phyloP scores from a whole-genome alignment of 2,113 vertebrate species.

The Ameiurus melas region DNA sequence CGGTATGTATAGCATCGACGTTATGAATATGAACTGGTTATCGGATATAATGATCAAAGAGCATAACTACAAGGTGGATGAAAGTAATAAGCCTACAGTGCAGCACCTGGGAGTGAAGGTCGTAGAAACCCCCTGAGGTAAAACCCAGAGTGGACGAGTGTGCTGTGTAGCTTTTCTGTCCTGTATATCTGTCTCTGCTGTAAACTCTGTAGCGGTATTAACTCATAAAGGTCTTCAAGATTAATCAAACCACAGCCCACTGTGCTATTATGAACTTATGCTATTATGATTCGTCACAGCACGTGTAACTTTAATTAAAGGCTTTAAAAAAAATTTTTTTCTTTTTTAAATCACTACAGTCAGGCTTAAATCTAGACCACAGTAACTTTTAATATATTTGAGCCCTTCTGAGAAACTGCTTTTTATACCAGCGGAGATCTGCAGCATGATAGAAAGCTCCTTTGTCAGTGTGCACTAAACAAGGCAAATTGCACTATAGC shows the following conservation, averaged over 20 bases:
- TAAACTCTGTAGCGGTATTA: neutral
- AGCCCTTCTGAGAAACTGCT: neutral
- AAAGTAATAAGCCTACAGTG: neutral
- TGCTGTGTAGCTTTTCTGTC: neutral
- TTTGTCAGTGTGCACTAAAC: neutral
- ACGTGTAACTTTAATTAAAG: constrained; percentile 12
- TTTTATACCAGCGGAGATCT: constrained; percentile 1
- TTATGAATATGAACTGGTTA: neutral
- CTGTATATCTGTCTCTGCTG: neutral
- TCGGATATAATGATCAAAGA: neutral
- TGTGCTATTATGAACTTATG: constrained; percentile 2
- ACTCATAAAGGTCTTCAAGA: neutral
- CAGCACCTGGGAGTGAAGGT: neutral
- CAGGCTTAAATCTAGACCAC: neutral
- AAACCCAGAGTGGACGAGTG: neutral
- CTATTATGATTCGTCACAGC: neutral
- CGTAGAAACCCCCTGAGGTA: neutral
- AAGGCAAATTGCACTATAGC: neutral
- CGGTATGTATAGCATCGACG: neutral
- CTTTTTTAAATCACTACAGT: neutral
- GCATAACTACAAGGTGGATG: neutral
- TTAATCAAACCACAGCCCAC: neutral
- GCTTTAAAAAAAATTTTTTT: neutral
- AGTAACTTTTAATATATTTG: neutral
- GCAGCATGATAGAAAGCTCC: neutral